Percentiles rank a stretch among this genome's conserved stretches.
phyloP scores from a whole-genome alignment of 1,140 invertebrate genomes.

The Drosophila persimilis region DNA sequence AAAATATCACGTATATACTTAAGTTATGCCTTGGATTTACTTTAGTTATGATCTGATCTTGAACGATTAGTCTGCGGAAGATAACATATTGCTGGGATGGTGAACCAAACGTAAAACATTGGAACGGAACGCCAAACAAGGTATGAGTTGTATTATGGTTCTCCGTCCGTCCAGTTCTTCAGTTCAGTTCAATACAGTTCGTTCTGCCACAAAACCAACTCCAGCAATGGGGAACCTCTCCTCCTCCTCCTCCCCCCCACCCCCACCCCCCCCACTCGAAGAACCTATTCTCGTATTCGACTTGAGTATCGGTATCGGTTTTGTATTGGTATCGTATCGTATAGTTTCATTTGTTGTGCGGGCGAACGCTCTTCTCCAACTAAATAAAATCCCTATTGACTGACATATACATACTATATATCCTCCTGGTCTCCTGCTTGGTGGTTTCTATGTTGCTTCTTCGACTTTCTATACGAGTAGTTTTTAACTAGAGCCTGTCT shows the following conservation, averaged over 20 bases:
- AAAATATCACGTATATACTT: constrained; percentile 82
- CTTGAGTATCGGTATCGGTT: constrained; percentile 10
- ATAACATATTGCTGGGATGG: constrained; percentile 59
- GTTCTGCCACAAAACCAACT: not conserved
- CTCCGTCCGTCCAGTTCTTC: not conserved
- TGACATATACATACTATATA: constrained; percentile 31
- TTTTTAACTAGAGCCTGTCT: constrained; percentile 72
- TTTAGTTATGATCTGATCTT: constrained; percentile 55
- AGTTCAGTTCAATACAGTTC: no score
- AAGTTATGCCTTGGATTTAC: constrained; percentile 81
- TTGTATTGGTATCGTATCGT: not conserved
- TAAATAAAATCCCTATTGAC: constrained; percentile 52
- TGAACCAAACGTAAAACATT: constrained; percentile 12
- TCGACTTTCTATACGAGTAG: constrained; percentile 48
- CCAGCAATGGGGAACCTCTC: constrained; percentile 32
- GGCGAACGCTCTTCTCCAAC: constrained; percentile 9
- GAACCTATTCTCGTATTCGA: not conserved
- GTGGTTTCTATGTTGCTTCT: constrained; percentile 57
- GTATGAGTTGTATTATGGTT: constrained; percentile 4
- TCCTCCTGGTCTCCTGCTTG: constrained; percentile 28
- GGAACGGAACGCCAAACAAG: constrained; percentile 24
- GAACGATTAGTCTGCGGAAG: constrained; percentile 50
- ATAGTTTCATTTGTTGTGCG: not conserved
- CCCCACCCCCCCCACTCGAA: not conserved
- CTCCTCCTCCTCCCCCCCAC: not conserved